Evolutionary conservation across 2,113 vertebrate genomes (phyloP), one percentile per base, ranked within the genome.

Genomic region (Dryoscopus gambensis): DNA sequence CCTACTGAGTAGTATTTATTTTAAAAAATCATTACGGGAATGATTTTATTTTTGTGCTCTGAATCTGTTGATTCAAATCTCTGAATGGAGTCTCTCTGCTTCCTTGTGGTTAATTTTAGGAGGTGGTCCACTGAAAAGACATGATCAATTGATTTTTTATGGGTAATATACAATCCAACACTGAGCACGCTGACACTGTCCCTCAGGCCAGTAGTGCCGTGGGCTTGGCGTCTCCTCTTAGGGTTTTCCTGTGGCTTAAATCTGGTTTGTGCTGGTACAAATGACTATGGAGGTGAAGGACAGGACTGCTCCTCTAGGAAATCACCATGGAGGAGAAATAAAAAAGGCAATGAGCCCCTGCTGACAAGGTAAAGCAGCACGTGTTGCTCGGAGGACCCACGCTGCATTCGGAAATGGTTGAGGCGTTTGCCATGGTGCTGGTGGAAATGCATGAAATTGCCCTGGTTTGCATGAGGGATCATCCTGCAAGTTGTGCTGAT

Each of bases 301-400:
- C 8, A 33, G 49, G 49, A 8, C 8, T 18, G 7, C 24, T 55
- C 39, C 21, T 68, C 44, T 35, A 75, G 74, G 47, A 64, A 68
- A 68, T 31, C 14, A 47, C 10, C 17, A 8, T 0, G 1, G 56
- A n/a, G 47, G 23, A 62, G 75, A 13, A 37, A 67, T 8, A 44
- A 11, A 49, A 40, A 46, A 50, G 20, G 8, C 27, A 30, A 3
- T 0, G 13, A 33, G 28, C 5, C 16, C 3, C 31, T 0, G 3
- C 15, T 55, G 0, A 0, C 4, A 3, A 16, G 78, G 11, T 6
- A 23, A 28, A 28, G 35, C 25, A 47, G n/a, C 52, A 7, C 0
- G 0, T 12, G 33, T 4, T 5, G 37, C 31, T 44, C 21, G 0
- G 16, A 25, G 55, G 15, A 77, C 1, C 10, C 33, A 9, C 5